These are phyloP conservation scores for Scolopax rusticola DNA, from an alignment of 2,797 vertebrate genomes.

Conservation along the genomic window DNA sequence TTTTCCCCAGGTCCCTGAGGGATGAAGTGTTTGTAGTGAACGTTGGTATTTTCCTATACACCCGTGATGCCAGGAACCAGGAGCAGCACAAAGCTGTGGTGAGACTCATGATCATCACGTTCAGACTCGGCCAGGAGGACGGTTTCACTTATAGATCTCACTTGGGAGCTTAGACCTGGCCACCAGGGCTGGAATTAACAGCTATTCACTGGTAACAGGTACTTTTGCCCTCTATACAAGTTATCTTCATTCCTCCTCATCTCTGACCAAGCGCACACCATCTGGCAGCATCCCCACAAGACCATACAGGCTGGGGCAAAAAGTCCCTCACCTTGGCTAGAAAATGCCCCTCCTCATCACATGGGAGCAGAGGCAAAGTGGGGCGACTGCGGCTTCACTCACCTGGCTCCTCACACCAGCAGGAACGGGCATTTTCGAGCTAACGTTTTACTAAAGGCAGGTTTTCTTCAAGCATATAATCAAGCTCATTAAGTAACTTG, in stretches of 20 bases:
- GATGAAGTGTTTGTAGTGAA: not conserved
- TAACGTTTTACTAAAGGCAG: not conserved
- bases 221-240: not conserved
- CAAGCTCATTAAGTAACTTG: slow-evolving; percentile 1
- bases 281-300: not conserved
- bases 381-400: not conserved
- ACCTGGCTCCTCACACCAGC: not conserved
- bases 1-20: not conserved
- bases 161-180: not conserved
- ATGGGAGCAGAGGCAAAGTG: not conserved
- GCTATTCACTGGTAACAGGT: not conserved
- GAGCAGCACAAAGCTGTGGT: not conserved
- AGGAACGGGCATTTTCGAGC: not conserved
- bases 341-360: not conserved
- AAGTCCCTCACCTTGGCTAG: not conserved
- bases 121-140: not conserved
- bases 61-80: not conserved
- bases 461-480: not conserved
- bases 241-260: not conserved
- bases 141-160: not conserved
- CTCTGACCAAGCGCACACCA: not conserved
- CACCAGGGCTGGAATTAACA: not conserved
- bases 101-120: not conserved
- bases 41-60: not conserved
- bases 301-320: not conserved